phyloP scores from a whole-genome alignment of 1,140 invertebrate species.

The Diorhabda sublineata region DNA sequence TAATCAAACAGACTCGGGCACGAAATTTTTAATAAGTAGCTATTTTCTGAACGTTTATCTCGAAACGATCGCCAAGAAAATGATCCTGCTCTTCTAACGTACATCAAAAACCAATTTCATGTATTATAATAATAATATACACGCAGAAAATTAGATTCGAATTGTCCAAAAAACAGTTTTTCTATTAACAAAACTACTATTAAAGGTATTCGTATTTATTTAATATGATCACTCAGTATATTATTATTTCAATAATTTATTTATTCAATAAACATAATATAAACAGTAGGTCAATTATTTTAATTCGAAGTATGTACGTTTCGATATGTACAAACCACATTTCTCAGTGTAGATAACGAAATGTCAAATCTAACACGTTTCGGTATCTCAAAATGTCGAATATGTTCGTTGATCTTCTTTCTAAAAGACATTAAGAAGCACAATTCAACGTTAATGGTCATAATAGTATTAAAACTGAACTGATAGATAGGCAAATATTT shows the following conservation, averaged over 20 bases:
- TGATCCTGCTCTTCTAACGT: not conserved
- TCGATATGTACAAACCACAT: not conserved
- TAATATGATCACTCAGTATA: too few relatives aligned
- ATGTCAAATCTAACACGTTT: not conserved
- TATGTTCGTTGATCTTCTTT: not conserved
- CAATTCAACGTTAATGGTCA: constrained; percentile 5
- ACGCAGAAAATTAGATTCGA: not conserved
- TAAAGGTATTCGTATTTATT: too few relatives aligned
- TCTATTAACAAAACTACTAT: too few relatives aligned
- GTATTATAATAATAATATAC: not conserved
- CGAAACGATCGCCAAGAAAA: not conserved
- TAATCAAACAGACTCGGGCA: not conserved
- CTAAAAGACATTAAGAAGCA: not conserved
- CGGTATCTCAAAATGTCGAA: not conserved
- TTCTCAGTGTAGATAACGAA: not conserved
- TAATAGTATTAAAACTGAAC: constrained; percentile 13
- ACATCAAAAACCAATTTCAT: not conserved
- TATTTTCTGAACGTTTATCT: constrained; percentile 2
- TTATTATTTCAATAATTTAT: too few relatives aligned
- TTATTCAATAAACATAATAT: too few relatives aligned
- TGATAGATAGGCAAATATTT: constrained; percentile 13
- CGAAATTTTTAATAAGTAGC: not conserved
- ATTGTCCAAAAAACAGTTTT: too few relatives aligned
- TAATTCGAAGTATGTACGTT: too few relatives aligned
- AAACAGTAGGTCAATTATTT: too few relatives aligned